Base-by-base conservation (phyloP, 2,888 invertebrate genomes). In the Parnassius mnemosyne region DNA sequence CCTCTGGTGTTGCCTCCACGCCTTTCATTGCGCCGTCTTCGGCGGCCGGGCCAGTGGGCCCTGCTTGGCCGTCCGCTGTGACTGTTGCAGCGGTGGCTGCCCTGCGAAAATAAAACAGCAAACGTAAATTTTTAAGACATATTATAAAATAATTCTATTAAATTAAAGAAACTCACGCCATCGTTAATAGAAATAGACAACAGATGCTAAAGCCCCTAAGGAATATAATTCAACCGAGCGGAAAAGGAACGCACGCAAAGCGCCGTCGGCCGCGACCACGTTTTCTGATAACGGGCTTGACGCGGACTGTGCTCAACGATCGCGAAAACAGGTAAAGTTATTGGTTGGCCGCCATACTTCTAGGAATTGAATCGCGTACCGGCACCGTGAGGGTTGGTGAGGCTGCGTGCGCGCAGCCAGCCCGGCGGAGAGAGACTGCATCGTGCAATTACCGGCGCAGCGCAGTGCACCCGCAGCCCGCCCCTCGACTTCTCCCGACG, bases 361-460 rank as follows among this genome's bases (percentile, higher is more conserved):
- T 69, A 66, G 75, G 68, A 70, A 76, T 54, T 54, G 43, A 43
- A 70, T 66, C 67, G 76, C 72, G 71, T 64, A 72, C 70, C 72
- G 71, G 66, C 61, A 61, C 52, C 66, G 63, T 68, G 66, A 69
- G 68, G 67, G 65, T 62, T 69, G 68, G 60, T 76, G 81, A 81
- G 85, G 87, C 86, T 89, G 89, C 90, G 90, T 91, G 89, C 89
- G 85, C 87, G 85, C 90, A 82, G 78, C 80, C 84, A 78, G 78
- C 89, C 83, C 84, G 86, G 80, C 85, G 79, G 79, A 80, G 78
- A 81, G 77, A 76, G 85, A 90, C 89, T 90, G 89, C 87, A 86
- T 73, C 75, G 76, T 80, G 84, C 87, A 85, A 79, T 82, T 82
- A 81, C 81, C 74, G 77, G 71, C 81, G 77, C 79, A 75, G 73